Evolutionary conservation across 2,113 vertebrate species (phyloP).

Genomic region (Ailurus styani): DNA sequence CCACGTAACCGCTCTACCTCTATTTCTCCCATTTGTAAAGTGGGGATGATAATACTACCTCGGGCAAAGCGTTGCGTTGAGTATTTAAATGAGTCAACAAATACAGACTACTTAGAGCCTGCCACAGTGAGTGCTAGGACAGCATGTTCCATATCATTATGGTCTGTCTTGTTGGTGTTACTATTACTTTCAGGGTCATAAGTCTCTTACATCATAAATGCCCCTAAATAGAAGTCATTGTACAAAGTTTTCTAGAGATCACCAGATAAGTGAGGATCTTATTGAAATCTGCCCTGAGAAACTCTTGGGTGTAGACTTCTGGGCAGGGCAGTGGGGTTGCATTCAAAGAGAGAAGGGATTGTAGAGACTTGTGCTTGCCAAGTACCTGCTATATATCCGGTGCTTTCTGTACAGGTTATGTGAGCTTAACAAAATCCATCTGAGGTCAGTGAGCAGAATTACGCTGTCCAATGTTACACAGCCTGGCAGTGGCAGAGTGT

Average conservation of each 20-base stretch:
- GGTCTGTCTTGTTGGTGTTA: not conserved
- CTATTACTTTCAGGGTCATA: not conserved
- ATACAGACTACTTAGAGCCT: not conserved
- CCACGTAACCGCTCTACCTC: not conserved
- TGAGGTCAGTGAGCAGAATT: not conserved
- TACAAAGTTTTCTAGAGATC: not conserved
- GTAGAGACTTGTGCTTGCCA: not conserved
- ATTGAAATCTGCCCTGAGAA: not conserved
- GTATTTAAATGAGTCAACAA: not conserved
- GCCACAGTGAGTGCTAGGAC: not conserved
- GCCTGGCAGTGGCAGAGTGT: not conserved
- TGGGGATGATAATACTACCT: not conserved
- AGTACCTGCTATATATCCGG: not conserved
- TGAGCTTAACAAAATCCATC: not conserved
- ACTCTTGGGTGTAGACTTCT: not conserved
- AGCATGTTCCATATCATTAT: not conserved
- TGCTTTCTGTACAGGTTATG: not conserved
- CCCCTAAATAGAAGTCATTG: not conserved
- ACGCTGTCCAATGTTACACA: not conserved
- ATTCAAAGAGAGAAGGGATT: not conserved
- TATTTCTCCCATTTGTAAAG: not conserved
- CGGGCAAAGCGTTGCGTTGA: not conserved
- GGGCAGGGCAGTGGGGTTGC: not conserved
- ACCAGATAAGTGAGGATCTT: not conserved
- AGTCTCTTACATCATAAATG: not conserved